Evolutionary conservation across 2,797 vertebrate species (phyloP).

Genomic region (Acrocephalus scirpaceus): DNA sequence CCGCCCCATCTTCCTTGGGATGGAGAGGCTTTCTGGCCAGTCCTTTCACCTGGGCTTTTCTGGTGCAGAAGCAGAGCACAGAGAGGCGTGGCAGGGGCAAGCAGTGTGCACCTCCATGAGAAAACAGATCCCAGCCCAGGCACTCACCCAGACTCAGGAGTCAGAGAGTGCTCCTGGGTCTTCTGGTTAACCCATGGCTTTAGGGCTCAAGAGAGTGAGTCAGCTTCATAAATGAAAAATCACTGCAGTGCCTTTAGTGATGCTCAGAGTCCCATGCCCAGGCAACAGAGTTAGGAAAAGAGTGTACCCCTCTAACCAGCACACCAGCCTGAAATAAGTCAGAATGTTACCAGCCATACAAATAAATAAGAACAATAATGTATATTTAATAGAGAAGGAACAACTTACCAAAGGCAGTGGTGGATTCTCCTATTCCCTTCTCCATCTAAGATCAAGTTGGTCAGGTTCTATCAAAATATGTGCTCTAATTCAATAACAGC

Average conservation of each 20-base stretch:
- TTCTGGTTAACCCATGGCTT: not conserved
- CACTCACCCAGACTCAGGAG: not conserved
- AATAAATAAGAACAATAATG: not conserved
- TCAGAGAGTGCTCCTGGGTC: not conserved
- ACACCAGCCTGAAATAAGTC: not conserved
- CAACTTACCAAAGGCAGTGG: not conserved
- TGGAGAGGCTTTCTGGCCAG: not conserved
- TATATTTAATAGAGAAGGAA: not conserved
- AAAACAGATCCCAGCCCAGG: not conserved
- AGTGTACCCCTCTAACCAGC: not conserved
- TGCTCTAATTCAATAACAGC: not conserved
- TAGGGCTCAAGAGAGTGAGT: not conserved
- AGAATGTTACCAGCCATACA: not conserved
- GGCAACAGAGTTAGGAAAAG: not conserved
- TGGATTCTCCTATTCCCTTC: not conserved
- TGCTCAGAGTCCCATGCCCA: not conserved
- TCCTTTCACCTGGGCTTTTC: not conserved
- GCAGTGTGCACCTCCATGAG: not conserved
- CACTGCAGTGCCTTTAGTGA: not conserved
- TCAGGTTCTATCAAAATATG: not conserved
- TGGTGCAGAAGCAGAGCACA: not conserved
- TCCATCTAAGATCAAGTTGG: not conserved
- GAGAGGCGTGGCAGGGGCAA: not conserved
- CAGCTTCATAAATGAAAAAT: not conserved
- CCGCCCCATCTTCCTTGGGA: not conserved